Evolutionary conservation across 2,888 invertebrate species (phyloP).

Genomic region (Alviniconcha strummeri): DNA sequence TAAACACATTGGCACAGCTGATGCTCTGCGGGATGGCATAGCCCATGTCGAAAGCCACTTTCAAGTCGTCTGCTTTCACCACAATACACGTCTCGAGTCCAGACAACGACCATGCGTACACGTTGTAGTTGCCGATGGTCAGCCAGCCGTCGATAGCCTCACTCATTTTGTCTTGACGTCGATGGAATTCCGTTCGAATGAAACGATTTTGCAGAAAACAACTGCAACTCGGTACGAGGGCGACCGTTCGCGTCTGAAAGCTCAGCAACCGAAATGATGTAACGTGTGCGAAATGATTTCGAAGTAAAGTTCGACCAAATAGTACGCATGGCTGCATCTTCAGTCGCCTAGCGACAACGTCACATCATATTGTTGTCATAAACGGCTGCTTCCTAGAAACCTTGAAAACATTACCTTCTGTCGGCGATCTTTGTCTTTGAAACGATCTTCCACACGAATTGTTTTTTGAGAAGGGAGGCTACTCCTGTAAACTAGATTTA

Average conservation of each 20-base stretch:
- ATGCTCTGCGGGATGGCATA: conserved; percentile 50
- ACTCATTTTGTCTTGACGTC: conserved; percentile 1
- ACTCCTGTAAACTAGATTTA: too few relatives aligned
- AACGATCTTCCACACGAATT: too few relatives aligned
- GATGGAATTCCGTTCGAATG: conserved; percentile 8
- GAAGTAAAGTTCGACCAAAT: not conserved
- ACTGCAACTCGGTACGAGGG: too few relatives aligned
- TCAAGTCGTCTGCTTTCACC: conserved; percentile 48
- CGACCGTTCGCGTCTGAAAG: too few relatives aligned
- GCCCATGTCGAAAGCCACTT: conserved; percentile 60
- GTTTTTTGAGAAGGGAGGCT: too few relatives aligned
- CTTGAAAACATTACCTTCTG: too few relatives aligned
- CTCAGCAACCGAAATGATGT: not conserved
- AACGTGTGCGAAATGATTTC: not conserved
- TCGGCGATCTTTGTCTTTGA: too few relatives aligned
- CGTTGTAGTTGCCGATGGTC: conserved; percentile 50
- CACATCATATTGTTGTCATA: not conserved
- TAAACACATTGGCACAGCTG: conserved; percentile 53
- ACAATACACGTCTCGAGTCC: conserved; percentile 65
- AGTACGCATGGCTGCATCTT: conserved; percentile 7
- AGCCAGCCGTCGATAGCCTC: conserved; percentile 40
- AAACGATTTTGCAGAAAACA: not conserved
- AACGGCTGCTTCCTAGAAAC: too few relatives aligned
- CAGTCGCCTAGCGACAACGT: not conserved
- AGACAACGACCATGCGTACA: conserved; percentile 64